Base-by-base conservation (phyloP, 30 jellyfish, hydroid and myxozoan genomes). In the Clytia hemisphaerica region DNA sequence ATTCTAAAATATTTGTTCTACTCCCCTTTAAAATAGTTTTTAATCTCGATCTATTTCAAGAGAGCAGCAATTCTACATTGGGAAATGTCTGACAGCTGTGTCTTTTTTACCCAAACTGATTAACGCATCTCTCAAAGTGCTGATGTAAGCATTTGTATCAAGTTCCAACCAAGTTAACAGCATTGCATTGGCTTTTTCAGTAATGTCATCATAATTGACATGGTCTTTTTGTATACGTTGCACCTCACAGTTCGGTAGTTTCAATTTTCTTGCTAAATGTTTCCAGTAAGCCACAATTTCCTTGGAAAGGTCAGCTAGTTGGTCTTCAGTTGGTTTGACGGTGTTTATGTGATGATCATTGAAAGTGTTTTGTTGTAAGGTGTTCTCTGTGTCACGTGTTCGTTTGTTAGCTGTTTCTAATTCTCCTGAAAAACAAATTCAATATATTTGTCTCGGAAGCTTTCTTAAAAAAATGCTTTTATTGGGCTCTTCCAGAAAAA, bases 171-270 rank as follows among this genome's bases (percentile, higher is more conserved):
- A 88, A 31, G 72, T 77, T 67, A 78, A 34, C 27, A 88, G 59
- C 95, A 88, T 88, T 9, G 93, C 92, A 69, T 71, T 73, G 5
- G 97, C 88, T 68, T 88, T 88, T 38, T 88, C 97, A 14, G 38
- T 67, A 2, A 88, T 75, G 48, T 88, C 97, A 19, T 81, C 97
- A 71, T 88, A 75, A 63, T 79, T 88, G 0, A 77, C 76, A 65
- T 88, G 80, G 71, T 88, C 97, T 69, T 80, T 88, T 5, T 79
- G 93, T 14, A 88, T 88, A n/a, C 45, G 51, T 63, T 53, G 76
- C 16, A 88, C 68, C 15, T 65, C 65, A 6, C 75, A 37, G 38
- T 88, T 61, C 18, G 73, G 80, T 1, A 88, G 40, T 32, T 57
- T 83, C 32, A 88, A 57, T 65, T 80, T 83, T 49, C 97, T 45